Evolutionary conservation across 2,113 vertebrate genomes (phyloP), one percentile per base, ranked within the genome.

Genomic region (Dicerorhinus sumatrensis): DNA sequence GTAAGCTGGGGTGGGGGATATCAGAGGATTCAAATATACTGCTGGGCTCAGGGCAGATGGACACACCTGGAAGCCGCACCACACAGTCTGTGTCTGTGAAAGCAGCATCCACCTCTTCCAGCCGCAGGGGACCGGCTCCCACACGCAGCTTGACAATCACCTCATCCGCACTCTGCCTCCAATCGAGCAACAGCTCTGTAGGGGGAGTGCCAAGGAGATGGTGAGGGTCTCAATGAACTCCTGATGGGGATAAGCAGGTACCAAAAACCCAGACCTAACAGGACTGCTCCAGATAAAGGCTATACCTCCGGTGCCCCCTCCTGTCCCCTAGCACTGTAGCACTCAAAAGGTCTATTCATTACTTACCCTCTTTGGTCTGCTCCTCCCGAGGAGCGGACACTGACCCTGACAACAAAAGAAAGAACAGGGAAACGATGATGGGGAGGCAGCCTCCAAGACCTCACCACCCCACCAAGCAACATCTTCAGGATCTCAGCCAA

Each of bases 141-240:
- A 99, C 98, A 65, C 99, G 99, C 96, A 99, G 98, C 93, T 99
- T 99, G 65, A 99, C 99, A 0, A 99, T 99, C 94, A 99, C 99
- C 94, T 99, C 99, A 3, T 99, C 99, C 0, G 99, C 99, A 21
- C 99, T 99, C 98, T 99, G 99, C 98, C 99, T 99, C 99, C 99
- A 99, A 97, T 99, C 99, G 54, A 99, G 98, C 98, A 99, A 99
- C 97, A 99, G 97, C 79, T 99, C 99, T 99, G 97, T 31, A 95
- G 96, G 36, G 39, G 83, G 10, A 95, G 86, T n/a, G 51, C 21
- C 23, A 67, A 42, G 4, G 33, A 95, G 56, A 58, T 42, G 48
- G n/a, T 17, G 91, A 31, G 20, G n/a, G 83, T 96, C 58, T 89
- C 18, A 3, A 48, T 16, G 36, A 70, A 85, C 21, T 60, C 46